Conservation (phyloP, 2,797 vertebrate genomes). For the Eurystomus glaucurus region DNA sequence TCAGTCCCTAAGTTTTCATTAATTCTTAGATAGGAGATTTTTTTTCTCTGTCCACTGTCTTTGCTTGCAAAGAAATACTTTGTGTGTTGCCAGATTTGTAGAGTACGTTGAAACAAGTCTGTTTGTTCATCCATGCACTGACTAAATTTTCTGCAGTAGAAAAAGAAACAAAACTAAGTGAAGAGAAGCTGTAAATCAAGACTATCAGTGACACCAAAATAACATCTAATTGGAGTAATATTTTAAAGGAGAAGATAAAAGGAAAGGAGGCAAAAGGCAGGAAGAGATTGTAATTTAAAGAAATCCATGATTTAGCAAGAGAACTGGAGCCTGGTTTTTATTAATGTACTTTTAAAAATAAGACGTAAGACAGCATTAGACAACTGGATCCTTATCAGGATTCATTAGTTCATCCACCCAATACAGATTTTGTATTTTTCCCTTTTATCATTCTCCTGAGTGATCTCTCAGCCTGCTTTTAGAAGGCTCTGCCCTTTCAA, state of each 20-base stretch:
- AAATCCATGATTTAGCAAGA: not conserved
- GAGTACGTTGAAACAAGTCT: slow-evolving; percentile 32
- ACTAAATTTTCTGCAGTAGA: slow-evolving; percentile 9
- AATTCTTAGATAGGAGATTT: slow-evolving; percentile 46
- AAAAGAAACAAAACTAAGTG: not conserved
- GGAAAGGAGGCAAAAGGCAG: not conserved
- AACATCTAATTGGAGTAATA: not conserved
- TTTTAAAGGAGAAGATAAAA: not conserved
- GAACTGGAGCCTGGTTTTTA: not conserved
- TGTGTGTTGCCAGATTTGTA: slow-evolving; percentile 42
- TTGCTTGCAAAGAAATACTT: slow-evolving; percentile 43
- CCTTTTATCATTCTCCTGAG: not conserved
- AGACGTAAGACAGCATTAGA: not conserved
- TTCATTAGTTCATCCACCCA: not conserved
- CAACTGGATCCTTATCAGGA: not conserved
- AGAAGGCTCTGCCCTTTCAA: not conserved
- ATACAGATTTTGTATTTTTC: not conserved
- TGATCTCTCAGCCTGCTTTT: not conserved
- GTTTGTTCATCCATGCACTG: slow-evolving; percentile 38
- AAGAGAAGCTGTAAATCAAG: not conserved
- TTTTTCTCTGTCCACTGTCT: not conserved
- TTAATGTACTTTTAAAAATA: not conserved
- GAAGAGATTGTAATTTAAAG: not conserved
- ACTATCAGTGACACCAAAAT: not conserved
- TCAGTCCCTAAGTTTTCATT: slow-evolving; percentile 63